Percentiles rank a stretch among this genome's conserved stretches.
Evolutionary conservation across 2,888 invertebrate species (phyloP).

Genomic region (Trissolcus brochymenae): DNA sequence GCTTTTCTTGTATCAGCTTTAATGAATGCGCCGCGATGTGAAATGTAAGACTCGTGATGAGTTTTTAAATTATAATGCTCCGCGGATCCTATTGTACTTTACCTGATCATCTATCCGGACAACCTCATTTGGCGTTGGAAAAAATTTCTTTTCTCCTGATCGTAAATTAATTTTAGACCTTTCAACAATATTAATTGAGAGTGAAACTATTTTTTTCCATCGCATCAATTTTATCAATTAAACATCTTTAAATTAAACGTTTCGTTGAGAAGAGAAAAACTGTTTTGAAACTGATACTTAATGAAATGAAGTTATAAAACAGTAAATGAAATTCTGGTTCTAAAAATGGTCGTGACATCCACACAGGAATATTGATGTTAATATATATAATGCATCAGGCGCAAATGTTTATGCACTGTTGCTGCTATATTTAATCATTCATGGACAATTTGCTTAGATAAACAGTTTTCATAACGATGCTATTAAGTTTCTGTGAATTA

Average conservation of each 20-base stretch:
- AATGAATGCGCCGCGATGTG: conserved; percentile 36
- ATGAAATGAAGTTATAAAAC: too few relatives aligned
- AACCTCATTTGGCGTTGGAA: conserved; percentile 23
- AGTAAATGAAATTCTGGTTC: too few relatives aligned
- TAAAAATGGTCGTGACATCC: neutral
- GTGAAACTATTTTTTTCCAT: too few relatives aligned
- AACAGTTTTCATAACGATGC: conserved; percentile 42
- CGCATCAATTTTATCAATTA: too few relatives aligned
- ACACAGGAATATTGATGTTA: conserved; percentile 30
- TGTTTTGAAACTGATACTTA: too few relatives aligned
- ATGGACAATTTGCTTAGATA: conserved; percentile 50
- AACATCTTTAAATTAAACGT: too few relatives aligned
- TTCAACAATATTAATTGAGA: too few relatives aligned
- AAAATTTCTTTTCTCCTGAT: neutral
- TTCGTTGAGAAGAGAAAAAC: too few relatives aligned
- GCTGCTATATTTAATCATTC: conserved; percentile 49
- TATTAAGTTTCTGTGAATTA: conserved; percentile 41
- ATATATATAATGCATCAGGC: conserved; percentile 15
- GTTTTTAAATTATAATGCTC: conserved; percentile 50
- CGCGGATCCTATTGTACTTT: conserved; percentile 39
- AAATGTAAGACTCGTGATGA: conserved; percentile 36
- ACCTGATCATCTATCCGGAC: conserved; percentile 34
- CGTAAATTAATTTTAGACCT: neutral
- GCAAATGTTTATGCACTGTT: conserved; percentile 42
- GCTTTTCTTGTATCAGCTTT: conserved; percentile 42